Evolutionary conservation across 1,140 invertebrate genomes (phyloP).

Genomic region (Gryllus bimaculatus): DNA sequence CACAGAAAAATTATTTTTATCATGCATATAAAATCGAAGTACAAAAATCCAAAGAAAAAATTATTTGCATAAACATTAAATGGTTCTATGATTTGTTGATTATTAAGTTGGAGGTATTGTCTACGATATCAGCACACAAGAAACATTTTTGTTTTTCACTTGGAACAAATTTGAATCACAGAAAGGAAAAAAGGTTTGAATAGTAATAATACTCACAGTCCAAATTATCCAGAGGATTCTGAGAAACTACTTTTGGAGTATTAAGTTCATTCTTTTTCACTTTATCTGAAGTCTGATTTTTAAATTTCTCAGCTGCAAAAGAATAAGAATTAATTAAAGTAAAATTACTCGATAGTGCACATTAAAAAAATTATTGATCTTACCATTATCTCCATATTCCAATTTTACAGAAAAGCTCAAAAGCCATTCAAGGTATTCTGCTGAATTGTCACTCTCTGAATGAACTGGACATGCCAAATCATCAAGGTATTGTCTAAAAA

Average conservation of each 20-base stretch:
- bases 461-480: constrained; percentile 56
- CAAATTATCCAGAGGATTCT: constrained; percentile 73
- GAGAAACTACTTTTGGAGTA: constrained; percentile 56
- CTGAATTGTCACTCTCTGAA: constrained; percentile 31
- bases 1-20: no score
- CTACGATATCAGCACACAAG: no score
- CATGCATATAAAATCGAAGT: no score
- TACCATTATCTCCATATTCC: constrained; percentile 74
- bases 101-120: no score
- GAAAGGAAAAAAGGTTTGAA: neutral
- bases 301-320: constrained; percentile 60
- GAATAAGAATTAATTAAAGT: constrained; percentile 10
- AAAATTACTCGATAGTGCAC: neutral
- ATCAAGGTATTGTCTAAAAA: constrained; percentile 64
- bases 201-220: constrained; percentile 57
- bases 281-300: constrained; percentile 51
- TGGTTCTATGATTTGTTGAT: no score
- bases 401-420: constrained; percentile 69
- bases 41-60: no score
- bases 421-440: constrained; percentile 77
- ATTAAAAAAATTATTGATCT: constrained; percentile 26
- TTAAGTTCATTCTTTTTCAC: constrained; percentile 41
- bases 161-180: no score
- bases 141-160: no score
- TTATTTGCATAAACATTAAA: no score